Base-by-base conservation (phyloP, 2,797 vertebrate genomes). In the Acomys russatus region DNA sequence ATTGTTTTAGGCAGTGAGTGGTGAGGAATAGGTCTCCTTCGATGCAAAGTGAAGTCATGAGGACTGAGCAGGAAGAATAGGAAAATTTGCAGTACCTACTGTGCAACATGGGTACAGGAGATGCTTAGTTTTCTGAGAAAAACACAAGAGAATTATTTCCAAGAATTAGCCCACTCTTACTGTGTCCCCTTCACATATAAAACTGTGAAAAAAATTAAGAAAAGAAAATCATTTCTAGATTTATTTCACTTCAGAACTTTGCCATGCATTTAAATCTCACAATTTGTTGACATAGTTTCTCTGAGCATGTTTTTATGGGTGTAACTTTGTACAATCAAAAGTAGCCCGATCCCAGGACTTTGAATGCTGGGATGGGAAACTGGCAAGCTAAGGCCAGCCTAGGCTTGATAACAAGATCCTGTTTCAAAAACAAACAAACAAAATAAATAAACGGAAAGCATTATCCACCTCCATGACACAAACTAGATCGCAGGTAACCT, bases 1-100 rank as follows among this genome's bases (percentile, higher is more conserved):
- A 74, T 94, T 94, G 92, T 95, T 78, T 82, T 78, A 88, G 86
- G 79, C 79, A 77, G 49, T 51, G 54, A 35, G 73, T 77, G 12
- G 70, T 4, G 8, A 93, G 78, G 59, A 76, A 70, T 96, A 64
- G 23, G 91, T 92, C 88, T 96, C 56, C 90, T 90, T 96, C 85
- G 87, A 94, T 95, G 61, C 30, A 64, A 96, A 87, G 61, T n/a
- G 84, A 59, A 86, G 91, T 86, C 88, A 66, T 51, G 80, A 92
- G 79, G 54, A 12, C 17, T 70, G 73, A 94, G 23, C n/a, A 54
- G 1, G 17, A 91, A 78, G 61, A 96, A 88, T 1, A 76, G 17
- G 35, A 54, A 56, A 92, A 77, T 83, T 93, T 87, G 83, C 93
- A 63, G 56, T 77, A 49, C 0, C 33, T 5, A 71, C 90, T 54